A percentile compares a stretch with the other conserved stretches of the same genome.
Conservation (phyloP, 2,113 vertebrate species). For the Hippocampus comes region DNA sequence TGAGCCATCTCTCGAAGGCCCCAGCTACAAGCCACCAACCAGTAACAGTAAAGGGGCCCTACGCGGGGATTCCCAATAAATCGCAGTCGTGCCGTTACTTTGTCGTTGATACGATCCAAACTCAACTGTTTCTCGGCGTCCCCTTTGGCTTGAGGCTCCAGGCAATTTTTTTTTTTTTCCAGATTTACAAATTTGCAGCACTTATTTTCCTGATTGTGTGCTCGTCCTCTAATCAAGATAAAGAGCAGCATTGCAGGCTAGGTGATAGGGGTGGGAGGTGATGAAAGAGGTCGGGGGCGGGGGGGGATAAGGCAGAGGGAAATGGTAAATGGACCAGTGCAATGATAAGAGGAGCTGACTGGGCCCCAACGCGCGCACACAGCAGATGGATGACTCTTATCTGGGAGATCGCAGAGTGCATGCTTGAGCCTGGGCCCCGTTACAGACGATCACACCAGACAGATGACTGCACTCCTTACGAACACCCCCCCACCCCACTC, state of each 20-base stretch:
- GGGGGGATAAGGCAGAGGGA: constrained; percentile 35
- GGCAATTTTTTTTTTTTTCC: background rate
- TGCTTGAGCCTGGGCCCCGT: constrained; percentile 56
- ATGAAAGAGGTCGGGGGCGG: constrained; percentile 13
- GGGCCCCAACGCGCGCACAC: constrained; percentile 61
- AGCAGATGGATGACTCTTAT: constrained; percentile 73
- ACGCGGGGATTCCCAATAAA: background rate
- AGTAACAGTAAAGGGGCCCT: background rate
- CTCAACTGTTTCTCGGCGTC: background rate
- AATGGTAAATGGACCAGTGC: constrained; percentile 61
- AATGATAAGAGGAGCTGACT: constrained; percentile 63
- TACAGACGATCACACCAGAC: constrained; percentile 66
- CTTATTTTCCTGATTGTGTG: background rate
- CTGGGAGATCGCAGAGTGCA: constrained; percentile 65
- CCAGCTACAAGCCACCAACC: background rate
- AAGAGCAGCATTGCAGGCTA: constrained; percentile 32
- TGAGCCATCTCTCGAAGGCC: background rate
- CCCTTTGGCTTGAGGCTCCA: background rate
- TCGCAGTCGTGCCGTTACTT: background rate
- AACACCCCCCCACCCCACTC: background rate
- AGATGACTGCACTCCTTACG: constrained; percentile 53
- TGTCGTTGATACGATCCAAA: background rate
- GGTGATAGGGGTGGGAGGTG: constrained; percentile 3
- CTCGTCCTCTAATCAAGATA: constrained; percentile 52
- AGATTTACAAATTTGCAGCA: constrained; percentile 7